phyloP scores from a whole-genome alignment of 2,888 invertebrate species.

The Lamellibrachia satsuma region DNA sequence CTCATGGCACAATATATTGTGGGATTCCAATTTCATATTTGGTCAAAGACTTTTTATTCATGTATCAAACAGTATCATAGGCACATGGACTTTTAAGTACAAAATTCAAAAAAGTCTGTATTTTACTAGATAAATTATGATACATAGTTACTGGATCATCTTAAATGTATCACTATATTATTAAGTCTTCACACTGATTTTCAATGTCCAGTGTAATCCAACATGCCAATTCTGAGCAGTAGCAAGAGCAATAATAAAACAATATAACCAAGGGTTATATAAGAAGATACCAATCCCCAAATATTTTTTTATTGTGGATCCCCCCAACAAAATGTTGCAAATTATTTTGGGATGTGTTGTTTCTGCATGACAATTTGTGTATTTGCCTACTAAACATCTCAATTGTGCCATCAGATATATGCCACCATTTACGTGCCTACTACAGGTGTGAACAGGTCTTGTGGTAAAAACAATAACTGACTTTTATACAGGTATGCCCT shows the following conservation, averaged over 20 bases:
- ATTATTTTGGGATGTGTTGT: no score
- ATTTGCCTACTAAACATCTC: neutral
- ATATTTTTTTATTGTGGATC: neutral
- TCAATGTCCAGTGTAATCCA: neutral
- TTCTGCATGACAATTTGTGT: neutral
- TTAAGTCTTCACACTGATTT: no score
- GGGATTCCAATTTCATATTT: no score
- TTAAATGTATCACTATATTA: no score
- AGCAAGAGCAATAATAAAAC: neutral
- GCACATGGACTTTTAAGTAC: no score
- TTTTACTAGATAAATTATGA: no score
- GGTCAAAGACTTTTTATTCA: no score
- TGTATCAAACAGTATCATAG: no score
- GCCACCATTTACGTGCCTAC: neutral
- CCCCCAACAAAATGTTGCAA: no score
- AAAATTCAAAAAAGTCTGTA: no score
- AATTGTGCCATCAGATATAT: neutral
- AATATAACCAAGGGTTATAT: neutral
- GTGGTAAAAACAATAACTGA: neutral
- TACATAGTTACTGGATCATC: no score
- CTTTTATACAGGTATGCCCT: neutral
- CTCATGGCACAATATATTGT: no score
- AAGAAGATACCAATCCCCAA: neutral
- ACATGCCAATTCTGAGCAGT: neutral
- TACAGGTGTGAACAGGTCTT: neutral